Evolutionary conservation across 2,113 vertebrate species (phyloP).

Genomic region (Felis chaus): DNA sequence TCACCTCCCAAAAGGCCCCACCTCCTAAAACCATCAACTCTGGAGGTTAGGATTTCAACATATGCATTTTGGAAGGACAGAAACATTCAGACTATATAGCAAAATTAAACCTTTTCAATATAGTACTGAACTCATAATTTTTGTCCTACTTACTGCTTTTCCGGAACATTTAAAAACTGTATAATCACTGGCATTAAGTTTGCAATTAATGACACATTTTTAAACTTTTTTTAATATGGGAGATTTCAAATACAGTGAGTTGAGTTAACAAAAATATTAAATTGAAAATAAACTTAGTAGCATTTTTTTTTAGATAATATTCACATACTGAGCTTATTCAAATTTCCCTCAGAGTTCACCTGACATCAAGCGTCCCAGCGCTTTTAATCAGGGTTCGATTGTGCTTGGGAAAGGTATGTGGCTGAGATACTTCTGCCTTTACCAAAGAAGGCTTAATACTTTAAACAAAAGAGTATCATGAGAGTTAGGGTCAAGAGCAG

Average conservation of each 20-base stretch:
- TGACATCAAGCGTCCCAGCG: neutral
- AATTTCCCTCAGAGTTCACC: neutral
- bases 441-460: neutral
- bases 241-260: neutral
- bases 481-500: neutral
- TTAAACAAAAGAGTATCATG: neutral
- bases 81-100: neutral
- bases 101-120: neutral
- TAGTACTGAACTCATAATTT: neutral
- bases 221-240: neutral
- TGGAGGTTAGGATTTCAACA: neutral
- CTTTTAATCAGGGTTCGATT: neutral
- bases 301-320: neutral
- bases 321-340: neutral
- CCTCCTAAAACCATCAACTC: neutral
- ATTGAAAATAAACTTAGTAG: neutral
- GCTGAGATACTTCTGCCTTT: neutral
- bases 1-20: neutral
- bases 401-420: neutral
- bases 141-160: neutral
- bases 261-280: neutral
- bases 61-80: neutral
- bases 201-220: neutral
- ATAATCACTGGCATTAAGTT: neutral
- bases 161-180: neutral